Percentiles rank a stretch among this genome's conserved stretches.
These are phyloP conservation scores for Ochotona curzoniae DNA, from an alignment of 2,113 vertebrate species.

Conservation along the genomic window DNA sequence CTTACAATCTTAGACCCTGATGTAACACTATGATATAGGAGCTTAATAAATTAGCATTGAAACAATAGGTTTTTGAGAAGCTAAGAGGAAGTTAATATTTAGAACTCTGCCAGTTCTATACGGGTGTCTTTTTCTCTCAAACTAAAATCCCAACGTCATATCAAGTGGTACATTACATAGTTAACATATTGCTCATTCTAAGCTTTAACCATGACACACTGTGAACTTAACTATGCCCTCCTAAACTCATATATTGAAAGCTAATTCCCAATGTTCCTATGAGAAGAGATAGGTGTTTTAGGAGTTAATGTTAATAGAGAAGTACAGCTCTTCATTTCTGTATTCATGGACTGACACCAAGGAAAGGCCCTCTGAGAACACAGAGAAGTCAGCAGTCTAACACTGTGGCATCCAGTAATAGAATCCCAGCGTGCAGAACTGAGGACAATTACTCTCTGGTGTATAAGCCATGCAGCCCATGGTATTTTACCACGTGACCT, in stretches of 20 bases:
- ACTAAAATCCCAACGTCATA: conserved; percentile 29
- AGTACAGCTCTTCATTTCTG: neutral
- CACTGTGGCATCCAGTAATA: neutral
- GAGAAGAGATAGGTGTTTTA: neutral
- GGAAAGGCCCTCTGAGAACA: neutral
- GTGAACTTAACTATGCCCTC: neutral
- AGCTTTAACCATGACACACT: neutral
- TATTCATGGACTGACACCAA: neutral
- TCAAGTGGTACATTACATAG: neutral
- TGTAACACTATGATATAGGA: neutral
- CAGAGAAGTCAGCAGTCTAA: neutral
- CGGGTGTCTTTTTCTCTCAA: neutral
- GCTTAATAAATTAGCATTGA: neutral
- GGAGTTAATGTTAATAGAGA: neutral
- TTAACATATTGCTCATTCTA: neutral
- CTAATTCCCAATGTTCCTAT: neutral
- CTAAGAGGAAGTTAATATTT: conserved; percentile 1
- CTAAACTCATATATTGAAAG: neutral
- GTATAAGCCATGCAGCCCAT: neutral
- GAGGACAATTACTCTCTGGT: neutral
- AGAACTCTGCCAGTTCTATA: neutral
- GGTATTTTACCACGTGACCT: neutral
- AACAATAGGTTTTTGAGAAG: neutral
- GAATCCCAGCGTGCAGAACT: neutral
- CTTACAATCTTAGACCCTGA: neutral